Evolutionary conservation across 2,113 vertebrate species (phyloP).

Genomic region (Mungos mungo): DNA sequence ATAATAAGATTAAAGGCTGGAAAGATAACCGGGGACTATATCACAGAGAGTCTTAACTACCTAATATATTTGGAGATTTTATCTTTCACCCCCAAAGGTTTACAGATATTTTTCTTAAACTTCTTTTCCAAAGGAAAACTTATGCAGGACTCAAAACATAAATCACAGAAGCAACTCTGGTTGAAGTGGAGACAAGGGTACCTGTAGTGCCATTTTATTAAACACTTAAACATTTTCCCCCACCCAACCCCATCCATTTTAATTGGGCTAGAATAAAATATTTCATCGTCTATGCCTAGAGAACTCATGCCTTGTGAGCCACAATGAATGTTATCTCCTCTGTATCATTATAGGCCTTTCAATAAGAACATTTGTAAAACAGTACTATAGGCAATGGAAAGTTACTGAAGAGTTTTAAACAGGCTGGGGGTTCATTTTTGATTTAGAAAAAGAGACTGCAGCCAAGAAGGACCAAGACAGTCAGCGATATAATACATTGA

Average conservation of each 20-base stretch:
- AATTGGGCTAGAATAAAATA: background rate
- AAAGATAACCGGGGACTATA: background rate
- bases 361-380: background rate
- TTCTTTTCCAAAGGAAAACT: background rate
- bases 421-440: background rate
- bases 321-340: constrained; percentile 22
- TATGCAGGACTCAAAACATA: background rate
- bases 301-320: background rate
- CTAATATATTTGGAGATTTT: background rate
- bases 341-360: background rate
- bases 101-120: background rate
- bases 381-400: background rate
- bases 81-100: background rate
- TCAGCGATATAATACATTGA: background rate
- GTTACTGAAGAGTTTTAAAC: background rate
- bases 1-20: background rate
- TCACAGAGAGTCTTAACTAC: background rate
- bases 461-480: background rate
- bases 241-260: background rate
- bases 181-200: background rate
- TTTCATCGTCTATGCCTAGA: background rate
- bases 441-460: background rate
- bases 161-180: background rate
- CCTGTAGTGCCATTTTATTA: background rate
- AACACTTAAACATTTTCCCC: background rate